A percentile compares a stretch with the other conserved stretches of the same genome.
Conservation (phyloP, 2,113 vertebrate species). For the Elephantulus edwardii region DNA sequence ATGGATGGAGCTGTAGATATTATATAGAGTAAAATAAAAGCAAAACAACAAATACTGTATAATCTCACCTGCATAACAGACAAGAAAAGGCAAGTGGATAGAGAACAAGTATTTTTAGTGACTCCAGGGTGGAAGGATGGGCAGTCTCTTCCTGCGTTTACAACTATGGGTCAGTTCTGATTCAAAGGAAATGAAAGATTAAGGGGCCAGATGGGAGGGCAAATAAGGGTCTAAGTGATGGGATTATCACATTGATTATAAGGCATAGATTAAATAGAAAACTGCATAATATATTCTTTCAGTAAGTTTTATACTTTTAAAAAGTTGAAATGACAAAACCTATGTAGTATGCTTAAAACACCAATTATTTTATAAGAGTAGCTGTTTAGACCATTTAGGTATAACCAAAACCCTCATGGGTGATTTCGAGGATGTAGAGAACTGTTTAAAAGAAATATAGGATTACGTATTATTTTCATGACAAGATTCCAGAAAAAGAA, state of each 20-base stretch:
- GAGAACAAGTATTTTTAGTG: no score
- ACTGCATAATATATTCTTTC: neutral
- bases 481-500: no score
- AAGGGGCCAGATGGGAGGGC: no score
- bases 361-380: neutral
- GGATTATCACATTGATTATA: neutral
- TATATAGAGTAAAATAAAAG: neutral
- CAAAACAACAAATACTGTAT: neutral
- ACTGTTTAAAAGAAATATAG: no score
- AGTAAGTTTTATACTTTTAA: neutral
- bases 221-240: neutral
- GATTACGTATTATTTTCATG: no score
- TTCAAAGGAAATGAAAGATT: no score
- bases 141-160: no score
- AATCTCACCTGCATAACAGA: no score
- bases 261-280: neutral
- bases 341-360: neutral
- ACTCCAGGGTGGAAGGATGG: no score
- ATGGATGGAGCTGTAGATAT: neutral
- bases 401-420: neutral
- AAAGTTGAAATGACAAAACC: neutral
- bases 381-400: neutral
- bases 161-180: no score
- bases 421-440: no score
- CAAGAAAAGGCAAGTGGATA: neutral